Base-by-base conservation (phyloP, 1,140 invertebrate species). In the Bombus confusus region DNA sequence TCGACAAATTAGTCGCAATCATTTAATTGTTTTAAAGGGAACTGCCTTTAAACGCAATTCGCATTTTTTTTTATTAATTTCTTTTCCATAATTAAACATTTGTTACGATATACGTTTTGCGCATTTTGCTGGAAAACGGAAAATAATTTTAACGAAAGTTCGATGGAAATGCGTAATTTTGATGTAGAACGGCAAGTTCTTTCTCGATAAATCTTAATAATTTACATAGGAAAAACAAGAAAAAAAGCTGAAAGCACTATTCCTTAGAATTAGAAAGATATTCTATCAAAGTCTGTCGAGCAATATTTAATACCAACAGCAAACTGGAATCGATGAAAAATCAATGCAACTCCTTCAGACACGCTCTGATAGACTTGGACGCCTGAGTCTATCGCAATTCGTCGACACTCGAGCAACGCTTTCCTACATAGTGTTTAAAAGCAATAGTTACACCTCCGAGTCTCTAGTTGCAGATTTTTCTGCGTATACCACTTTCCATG, bases 351-450 rank as follows among this genome's bases (percentile, higher is more conserved):
- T 91, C 84, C 87, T 93, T 93, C 87, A 91, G 93, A 93, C 92
- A 93, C 92, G 93, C 93, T 93, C 93, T 93, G 92, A 93, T 93
- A 93, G 93, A 92, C 84, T 87, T 80, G 64, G 78, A 77, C 80
- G 87, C 75, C 85, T 66, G 80, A 83, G 85, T 71, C 87, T 90
- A 86, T 86, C 87, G 90, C 89, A 92, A 92, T 89, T 90, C 87
- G 84, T 80, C 84, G 87, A 69, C 74, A 69, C 74, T 73, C 31
- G 47, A 52, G 47, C 80, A 47, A 59, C 69, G 80, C 85, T 90
- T 90, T 90, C 87, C 86, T 87, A 62, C 28, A 62, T n/a, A 62
- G 77, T 80, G n/a, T 85, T 77, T 39, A 85, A 80, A 74, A 80
- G 57, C 64, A 41, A 28, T 68, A 57, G 82, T 85, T 74, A 41